Evolutionary conservation across 2,797 vertebrate species (phyloP).

Genomic region (Podargus strigoides): DNA sequence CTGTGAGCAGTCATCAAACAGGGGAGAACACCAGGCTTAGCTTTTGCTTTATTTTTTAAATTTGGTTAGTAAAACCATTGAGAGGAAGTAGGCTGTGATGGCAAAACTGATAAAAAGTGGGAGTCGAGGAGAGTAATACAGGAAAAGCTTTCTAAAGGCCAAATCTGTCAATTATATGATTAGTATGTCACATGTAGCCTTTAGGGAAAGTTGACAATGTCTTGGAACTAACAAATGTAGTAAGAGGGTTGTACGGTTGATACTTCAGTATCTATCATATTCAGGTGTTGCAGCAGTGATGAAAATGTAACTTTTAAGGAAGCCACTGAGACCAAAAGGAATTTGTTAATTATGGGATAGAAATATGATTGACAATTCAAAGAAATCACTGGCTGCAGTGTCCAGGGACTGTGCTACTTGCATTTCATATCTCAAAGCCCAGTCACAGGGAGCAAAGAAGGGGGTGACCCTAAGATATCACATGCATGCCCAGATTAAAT

Average conservation of each 20-base stretch:
- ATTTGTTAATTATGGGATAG: neutral
- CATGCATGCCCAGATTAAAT: neutral
- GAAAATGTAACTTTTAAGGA: neutral
- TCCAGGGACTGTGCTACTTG: neutral
- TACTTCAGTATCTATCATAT: neutral
- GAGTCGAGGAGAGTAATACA: neutral
- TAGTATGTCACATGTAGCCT: neutral
- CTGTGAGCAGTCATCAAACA: neutral
- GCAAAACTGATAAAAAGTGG: slow-evolving; percentile 10
- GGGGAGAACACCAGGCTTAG: neutral
- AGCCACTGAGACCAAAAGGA: neutral
- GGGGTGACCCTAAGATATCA: neutral
- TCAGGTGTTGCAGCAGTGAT: neutral
- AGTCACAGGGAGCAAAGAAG: neutral
- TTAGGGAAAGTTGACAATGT: neutral
- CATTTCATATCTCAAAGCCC: neutral
- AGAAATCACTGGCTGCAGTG: neutral
- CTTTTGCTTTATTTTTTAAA: neutral
- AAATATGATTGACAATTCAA: neutral
- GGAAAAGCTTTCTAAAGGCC: slow-evolving; percentile 7
- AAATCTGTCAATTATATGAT: slow-evolving; percentile 12
- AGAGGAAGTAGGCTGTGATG: neutral
- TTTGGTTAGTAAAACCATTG: neutral
- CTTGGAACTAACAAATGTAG: neutral
- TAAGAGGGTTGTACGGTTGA: neutral